These are phyloP conservation scores for Synergus gifuensis DNA, from an alignment of 2,888 invertebrate genomes.

Conservation along the genomic window DNA sequence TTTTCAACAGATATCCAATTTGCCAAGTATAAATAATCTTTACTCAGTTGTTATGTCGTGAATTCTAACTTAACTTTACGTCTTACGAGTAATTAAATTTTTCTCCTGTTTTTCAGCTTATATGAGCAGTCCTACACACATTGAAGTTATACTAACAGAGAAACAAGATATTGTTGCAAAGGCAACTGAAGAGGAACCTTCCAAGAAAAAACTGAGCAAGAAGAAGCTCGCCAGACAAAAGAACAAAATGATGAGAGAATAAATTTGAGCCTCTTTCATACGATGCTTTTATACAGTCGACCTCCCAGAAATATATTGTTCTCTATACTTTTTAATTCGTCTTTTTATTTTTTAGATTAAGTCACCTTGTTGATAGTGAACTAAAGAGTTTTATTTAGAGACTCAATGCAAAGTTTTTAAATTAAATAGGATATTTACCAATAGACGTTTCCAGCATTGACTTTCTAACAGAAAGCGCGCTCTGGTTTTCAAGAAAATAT, in stretches of 20 bases:
- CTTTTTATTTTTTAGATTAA: background rate
- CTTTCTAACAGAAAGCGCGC: background rate
- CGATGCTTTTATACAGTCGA: background rate
- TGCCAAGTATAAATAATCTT: too few species aligned
- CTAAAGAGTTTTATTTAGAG: background rate
- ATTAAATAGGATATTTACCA: background rate
- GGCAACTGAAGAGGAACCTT: slow-evolving; percentile 90
- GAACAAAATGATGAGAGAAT: slow-evolving; percentile 92
- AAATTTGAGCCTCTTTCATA: slow-evolving; percentile 65
- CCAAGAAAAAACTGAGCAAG: slow-evolving; percentile 97
- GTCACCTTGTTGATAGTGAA: background rate
- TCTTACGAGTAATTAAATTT: background rate
- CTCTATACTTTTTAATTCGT: slow-evolving; percentile 51
- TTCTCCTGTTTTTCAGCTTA: slow-evolving; percentile 82
- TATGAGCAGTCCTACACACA: slow-evolving; percentile 99
- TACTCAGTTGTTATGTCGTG: too few species aligned
- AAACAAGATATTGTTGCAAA: slow-evolving; percentile 96
- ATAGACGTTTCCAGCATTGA: background rate
- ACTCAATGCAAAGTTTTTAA: background rate
- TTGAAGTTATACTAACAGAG: slow-evolving; percentile 97
- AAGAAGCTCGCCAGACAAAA: slow-evolving; percentile 97
- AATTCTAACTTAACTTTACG: background rate
- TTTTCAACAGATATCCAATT: too few species aligned
- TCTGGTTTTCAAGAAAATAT: background rate
- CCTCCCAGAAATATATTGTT: slow-evolving; percentile 53